Base-by-base conservation (phyloP, 92 coral and sea anemone species). In the Actinostola sp. region DNA sequence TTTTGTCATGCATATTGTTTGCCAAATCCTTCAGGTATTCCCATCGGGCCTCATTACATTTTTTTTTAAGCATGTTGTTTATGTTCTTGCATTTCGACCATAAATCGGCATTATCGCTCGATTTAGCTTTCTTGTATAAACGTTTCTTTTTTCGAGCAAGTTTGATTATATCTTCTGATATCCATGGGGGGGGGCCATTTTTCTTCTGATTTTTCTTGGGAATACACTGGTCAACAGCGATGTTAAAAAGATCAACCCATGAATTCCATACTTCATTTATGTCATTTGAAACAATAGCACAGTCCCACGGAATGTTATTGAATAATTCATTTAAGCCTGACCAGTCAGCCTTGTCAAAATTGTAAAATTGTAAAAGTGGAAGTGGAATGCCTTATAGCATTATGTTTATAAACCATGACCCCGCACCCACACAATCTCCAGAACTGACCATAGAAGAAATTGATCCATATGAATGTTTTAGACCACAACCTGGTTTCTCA, bases 291-390 rank as follows among this genome's bases (percentile, higher is more conserved):
- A 46, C 26, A 25, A 64, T 36, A 17, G 71, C 61, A 42, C 38
- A 71, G 42, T 79, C 43, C 82, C 84, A 71, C 9, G 79, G 79
- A 25, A 49, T 61, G 56, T 63, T 29, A 14, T 26, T 26, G 43
- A 70, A 48, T 30, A 71, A 67, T 39, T 57, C 24, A 9, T 59
- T 76, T 21, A 83, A 51, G 25, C 48, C 31, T 2, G 26, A 15
- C 82, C 88, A 82, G 70, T 82, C 82, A 13, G 88, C 82, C 46
- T 83, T 75, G 32, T 63, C 68, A 52, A 19, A 67, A 23, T 50
- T 42, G 49, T 74, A 82, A n/a, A n/a, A n/a, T n/a, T n/a, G n/a
- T n/a, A n/a, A n/a, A n/a, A n/a, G n/a, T n/a, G n/a, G n/a, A n/a
- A n/a, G n/a, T n/a, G n/a, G n/a, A n/a, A n/a, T n/a, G n/a, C n/a